phyloP scores from a whole-genome alignment of 2,113 vertebrate species.

The Chelonoidis abingdonii region DNA sequence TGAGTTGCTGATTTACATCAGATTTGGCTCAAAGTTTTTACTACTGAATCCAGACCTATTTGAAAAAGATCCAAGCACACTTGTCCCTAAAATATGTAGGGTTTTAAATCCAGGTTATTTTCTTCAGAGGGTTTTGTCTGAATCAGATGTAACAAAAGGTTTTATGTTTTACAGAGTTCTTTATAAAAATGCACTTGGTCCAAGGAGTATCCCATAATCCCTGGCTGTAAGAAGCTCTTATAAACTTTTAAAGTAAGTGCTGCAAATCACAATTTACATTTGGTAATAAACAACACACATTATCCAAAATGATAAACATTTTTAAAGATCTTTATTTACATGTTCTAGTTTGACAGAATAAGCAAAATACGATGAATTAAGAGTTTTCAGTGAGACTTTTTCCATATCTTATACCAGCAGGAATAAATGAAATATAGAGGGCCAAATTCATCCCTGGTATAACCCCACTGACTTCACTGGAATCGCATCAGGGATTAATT shows the following conservation, averaged over 20 bases:
- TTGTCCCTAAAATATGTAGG: background rate
- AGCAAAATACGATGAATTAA: background rate
- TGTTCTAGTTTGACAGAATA: background rate
- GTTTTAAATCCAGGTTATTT: background rate
- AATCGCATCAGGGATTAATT: background rate
- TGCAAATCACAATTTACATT: background rate
- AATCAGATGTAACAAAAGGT: background rate
- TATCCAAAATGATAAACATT: no score
- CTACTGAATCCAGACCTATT: background rate
- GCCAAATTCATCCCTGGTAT: background rate
- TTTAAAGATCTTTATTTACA: background rate
- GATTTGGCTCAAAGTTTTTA: background rate
- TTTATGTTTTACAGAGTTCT: background rate
- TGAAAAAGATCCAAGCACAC: background rate
- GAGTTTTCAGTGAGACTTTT: background rate
- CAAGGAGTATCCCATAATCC: background rate
- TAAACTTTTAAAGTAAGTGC: background rate
- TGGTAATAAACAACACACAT: no score
- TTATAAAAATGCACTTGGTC: background rate
- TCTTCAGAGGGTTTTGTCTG: background rate
- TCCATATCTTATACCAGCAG: background rate
- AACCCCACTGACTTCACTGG: background rate
- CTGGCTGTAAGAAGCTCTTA: background rate
- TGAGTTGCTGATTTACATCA: background rate
- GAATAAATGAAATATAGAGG: background rate